Conservation (phyloP, 2,888 invertebrate genomes). For the Empis stercorea region DNA sequence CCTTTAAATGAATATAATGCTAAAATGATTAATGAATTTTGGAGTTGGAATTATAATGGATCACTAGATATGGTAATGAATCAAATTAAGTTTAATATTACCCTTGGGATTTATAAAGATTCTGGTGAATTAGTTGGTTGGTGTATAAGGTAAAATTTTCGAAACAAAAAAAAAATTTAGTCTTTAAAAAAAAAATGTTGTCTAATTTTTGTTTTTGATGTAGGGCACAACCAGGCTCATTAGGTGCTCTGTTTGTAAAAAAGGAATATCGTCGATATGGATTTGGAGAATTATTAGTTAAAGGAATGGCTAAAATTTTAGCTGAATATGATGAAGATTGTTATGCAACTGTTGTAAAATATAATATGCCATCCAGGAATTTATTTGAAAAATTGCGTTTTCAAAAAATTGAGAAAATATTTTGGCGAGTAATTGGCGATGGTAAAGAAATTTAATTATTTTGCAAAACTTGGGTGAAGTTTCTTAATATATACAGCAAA, state of each 20-base stretch:
- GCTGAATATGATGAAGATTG: slow-evolving; percentile 12
- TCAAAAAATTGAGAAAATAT: slow-evolving; percentile 7
- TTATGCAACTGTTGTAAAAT: slow-evolving; percentile 12
- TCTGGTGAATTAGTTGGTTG: slow-evolving; percentile 13
- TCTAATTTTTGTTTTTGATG: too few relatives aligned
- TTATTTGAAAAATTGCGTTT: slow-evolving; percentile 17
- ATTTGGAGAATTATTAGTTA: slow-evolving; percentile 12
- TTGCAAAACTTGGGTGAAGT: too few relatives aligned
- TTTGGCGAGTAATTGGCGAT: slow-evolving; percentile 1
- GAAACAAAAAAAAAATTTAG: not conserved
- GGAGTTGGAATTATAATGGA: slow-evolving; percentile 15
- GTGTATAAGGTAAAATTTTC: slow-evolving; percentile 12
- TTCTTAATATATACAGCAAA: too few relatives aligned
- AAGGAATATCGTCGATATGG: slow-evolving; percentile 13
- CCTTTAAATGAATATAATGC: slow-evolving; percentile 10
- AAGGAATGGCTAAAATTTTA: slow-evolving; percentile 13
- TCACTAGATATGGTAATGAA: slow-evolving; percentile 4
- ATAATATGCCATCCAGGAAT: slow-evolving; percentile 12
- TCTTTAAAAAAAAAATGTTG: too few relatives aligned
- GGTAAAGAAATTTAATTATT: not conserved
- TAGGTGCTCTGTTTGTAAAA: slow-evolving; percentile 15
- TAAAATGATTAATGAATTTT: slow-evolving; percentile 12
- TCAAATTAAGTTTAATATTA: not conserved
- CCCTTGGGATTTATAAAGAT: slow-evolving; percentile 13
- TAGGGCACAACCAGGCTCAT: slow-evolving; percentile 11